Conservation (phyloP, 2,888 invertebrate genomes). For the Drosophila birchii region DNA sequence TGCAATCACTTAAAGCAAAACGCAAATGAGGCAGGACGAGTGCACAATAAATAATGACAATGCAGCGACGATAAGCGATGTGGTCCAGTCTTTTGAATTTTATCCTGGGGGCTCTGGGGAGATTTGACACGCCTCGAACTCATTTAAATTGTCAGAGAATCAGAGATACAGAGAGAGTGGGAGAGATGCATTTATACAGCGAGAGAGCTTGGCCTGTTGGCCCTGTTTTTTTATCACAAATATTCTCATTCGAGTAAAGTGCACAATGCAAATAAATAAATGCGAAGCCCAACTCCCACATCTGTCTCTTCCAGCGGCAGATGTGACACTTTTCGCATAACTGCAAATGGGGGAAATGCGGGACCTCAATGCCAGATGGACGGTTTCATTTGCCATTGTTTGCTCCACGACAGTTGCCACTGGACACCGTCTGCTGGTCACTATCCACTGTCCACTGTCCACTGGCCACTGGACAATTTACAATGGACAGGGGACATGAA, state of each 20-base stretch:
- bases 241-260: slow-evolving; percentile 60
- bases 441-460: slow-evolving; percentile 10
- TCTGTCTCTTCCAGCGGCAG: slow-evolving; percentile 40
- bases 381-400: slow-evolving; percentile 43
- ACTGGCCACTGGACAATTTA: slow-evolving; percentile 27
- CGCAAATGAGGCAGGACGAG: slow-evolving; percentile 38
- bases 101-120: slow-evolving; percentile 21
- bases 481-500: slow-evolving; percentile 34
- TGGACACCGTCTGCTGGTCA: slow-evolving; percentile 19
- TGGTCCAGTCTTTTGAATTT: slow-evolving; percentile 20
- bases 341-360: slow-evolving; percentile 36
- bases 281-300: slow-evolving; percentile 36
- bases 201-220: slow-evolving; percentile 25
- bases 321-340: slow-evolving; percentile 52
- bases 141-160: slow-evolving; percentile 56
- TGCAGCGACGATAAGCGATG: slow-evolving; percentile 39
- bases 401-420: slow-evolving; percentile 10
- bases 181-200: slow-evolving; percentile 7
- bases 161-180: neutral
- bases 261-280: slow-evolving; percentile 66
- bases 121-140: slow-evolving; percentile 39
- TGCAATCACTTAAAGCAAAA: slow-evolving; percentile 49
- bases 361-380: slow-evolving; percentile 46
- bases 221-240: slow-evolving; percentile 51
- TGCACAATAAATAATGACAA: slow-evolving; percentile 61